Conservation (phyloP, 1,140 invertebrate genomes). For the Lanistes nyassanus region DNA sequence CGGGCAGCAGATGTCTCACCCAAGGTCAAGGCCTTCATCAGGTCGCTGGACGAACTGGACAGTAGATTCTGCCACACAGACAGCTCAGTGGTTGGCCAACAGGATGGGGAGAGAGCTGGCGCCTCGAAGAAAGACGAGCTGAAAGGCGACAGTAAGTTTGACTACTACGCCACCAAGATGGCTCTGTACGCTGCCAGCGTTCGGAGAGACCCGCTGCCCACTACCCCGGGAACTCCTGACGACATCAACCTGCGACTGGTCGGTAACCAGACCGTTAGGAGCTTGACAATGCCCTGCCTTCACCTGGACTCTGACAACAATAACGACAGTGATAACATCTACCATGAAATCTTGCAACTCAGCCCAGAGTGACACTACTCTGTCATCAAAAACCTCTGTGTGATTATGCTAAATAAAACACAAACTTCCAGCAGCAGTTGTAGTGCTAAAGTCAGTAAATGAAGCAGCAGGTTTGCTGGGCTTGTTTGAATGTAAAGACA, state of each 20-base stretch:
- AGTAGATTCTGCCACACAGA: too few relatives aligned
- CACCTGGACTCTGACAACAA: conserved; percentile 25
- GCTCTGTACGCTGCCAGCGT: conserved; percentile 20
- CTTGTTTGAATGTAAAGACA: too few relatives aligned
- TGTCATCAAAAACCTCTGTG: too few relatives aligned
- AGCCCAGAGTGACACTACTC: too few relatives aligned
- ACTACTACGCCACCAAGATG: conserved; percentile 40
- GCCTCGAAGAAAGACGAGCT: conserved; percentile 8
- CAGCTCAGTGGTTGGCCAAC: neutral
- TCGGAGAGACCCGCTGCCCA: neutral
- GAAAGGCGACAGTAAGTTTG: conserved; percentile 24
- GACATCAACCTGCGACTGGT: conserved; percentile 34
- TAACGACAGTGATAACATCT: neutral
- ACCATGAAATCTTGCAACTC: too few relatives aligned
- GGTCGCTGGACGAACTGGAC: conserved; percentile 14
- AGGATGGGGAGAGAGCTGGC: neutral
- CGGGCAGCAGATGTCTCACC: conserved; percentile 26
- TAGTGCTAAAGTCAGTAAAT: too few relatives aligned
- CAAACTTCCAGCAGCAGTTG: too few relatives aligned
- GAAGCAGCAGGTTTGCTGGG: too few relatives aligned
- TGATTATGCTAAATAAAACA: too few relatives aligned
- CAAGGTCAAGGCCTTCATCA: conserved; percentile 31
- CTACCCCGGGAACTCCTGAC: conserved; percentile 38
- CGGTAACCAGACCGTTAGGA: conserved; percentile 35
- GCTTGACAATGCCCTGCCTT: conserved; percentile 36